phyloP scores from a whole-genome alignment of 2,888 invertebrate species.

The Mellilla xanthometata region DNA sequence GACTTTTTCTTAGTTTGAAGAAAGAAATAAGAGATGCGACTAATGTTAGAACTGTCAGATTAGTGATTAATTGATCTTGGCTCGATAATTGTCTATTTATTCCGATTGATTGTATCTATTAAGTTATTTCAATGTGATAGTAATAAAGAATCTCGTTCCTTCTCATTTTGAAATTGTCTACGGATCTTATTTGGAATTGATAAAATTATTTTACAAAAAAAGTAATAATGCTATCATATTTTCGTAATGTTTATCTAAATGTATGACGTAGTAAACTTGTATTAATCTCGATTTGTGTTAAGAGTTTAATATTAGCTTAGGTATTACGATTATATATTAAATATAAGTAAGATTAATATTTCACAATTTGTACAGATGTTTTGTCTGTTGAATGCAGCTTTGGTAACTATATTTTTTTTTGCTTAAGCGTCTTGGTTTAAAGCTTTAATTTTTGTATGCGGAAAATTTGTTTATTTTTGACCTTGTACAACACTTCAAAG shows the following conservation, averaged over 20 bases:
- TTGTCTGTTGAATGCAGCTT: slow-evolving; percentile 3
- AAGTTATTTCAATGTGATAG: slow-evolving; percentile 38
- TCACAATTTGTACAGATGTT: slow-evolving; percentile 10
- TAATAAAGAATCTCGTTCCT: slow-evolving; percentile 47
- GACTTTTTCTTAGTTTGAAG: too few species aligned
- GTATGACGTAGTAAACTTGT: slow-evolving; percentile 31
- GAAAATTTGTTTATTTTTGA: slow-evolving; percentile 6
- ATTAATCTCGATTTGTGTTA: slow-evolving; percentile 26
- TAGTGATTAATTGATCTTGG: too few species aligned
- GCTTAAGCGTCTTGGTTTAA: slow-evolving; percentile 23
- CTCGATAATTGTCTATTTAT: slow-evolving; percentile 21
- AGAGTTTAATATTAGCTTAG: slow-evolving; percentile 29
- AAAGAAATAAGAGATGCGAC: too few species aligned
- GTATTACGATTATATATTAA: slow-evolving; percentile 17
- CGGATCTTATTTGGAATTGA: slow-evolving; percentile 63
- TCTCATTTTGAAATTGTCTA: slow-evolving; percentile 43
- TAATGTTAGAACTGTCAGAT: too few species aligned
- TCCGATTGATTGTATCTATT: slow-evolving; percentile 28
- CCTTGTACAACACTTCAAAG: neutral
- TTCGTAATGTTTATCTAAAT: slow-evolving; percentile 67
- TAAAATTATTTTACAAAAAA: slow-evolving; percentile 42
- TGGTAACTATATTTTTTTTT: slow-evolving; percentile 14
- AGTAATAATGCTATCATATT: slow-evolving; percentile 56
- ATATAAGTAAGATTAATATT: slow-evolving; percentile 7
- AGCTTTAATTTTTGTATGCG: slow-evolving; percentile 32